A percentile compares a stretch with the other conserved stretches of the same genome.
Evolutionary conservation across 2,888 invertebrate species (phyloP).

Genomic region (Anodontia alba): DNA sequence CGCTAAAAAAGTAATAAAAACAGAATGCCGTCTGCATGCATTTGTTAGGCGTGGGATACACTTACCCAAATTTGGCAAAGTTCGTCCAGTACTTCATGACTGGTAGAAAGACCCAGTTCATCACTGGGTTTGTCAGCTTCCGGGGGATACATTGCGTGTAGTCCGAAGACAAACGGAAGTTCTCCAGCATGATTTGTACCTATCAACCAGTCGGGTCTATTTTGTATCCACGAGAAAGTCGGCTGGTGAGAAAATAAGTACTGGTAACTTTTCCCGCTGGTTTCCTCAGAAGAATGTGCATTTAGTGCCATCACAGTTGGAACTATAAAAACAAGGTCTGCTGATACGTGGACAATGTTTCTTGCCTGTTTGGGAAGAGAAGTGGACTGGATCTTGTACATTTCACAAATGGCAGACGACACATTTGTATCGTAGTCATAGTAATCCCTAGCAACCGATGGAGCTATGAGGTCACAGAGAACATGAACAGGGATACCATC

Average conservation of each 20-base stretch:
- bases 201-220: slow-evolving; percentile 95
- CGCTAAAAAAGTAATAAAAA: too few relatives aligned
- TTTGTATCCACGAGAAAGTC: slow-evolving; percentile 88
- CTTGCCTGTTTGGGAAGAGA: slow-evolving; percentile 37
- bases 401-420: slow-evolving; percentile 42
- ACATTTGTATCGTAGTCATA: slow-evolving; percentile 32
- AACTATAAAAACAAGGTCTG: slow-evolving; percentile 51
- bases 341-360: slow-evolving; percentile 45
- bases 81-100: slow-evolving; percentile 98
- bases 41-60: neutral
- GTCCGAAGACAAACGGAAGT: slow-evolving; percentile 96
- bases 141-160: slow-evolving; percentile 87
- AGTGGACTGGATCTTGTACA: slow-evolving; percentile 34
- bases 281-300: slow-evolving; percentile 93
- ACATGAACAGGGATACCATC: slow-evolving; percentile 46
- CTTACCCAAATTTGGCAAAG: slow-evolving; percentile 97
- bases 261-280: slow-evolving; percentile 94
- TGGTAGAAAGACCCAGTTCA: slow-evolving; percentile 92
- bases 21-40: too few relatives aligned
- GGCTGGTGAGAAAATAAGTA: slow-evolving; percentile 94
- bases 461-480: slow-evolving; percentile 52
- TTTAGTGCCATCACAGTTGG: slow-evolving; percentile 85
- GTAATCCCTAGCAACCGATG: slow-evolving; percentile 40
- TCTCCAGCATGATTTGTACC: slow-evolving; percentile 98
- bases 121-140: slow-evolving; percentile 86